Base-by-base conservation (phyloP, 2,113 vertebrate genomes). In the Passer montanus region DNA sequence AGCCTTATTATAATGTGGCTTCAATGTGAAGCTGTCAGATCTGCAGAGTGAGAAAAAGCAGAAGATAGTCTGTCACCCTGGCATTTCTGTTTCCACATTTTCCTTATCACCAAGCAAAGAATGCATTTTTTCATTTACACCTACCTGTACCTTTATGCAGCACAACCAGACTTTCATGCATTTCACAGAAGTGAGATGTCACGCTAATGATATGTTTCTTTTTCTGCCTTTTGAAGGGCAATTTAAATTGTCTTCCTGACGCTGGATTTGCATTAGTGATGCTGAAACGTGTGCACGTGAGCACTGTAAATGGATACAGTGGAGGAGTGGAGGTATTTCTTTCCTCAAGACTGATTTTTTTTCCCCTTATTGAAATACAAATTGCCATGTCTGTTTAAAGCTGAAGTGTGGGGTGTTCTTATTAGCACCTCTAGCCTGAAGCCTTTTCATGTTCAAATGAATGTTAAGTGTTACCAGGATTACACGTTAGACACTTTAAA, bases 361-460 rank as follows among this genome's bases (percentile, higher is more conserved):
- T 41, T 7, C 4, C 47, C 49, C 55, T 92, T 84, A 82, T 93
- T 97, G 88, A 95, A 96, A 96, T 95, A 97, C 90, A 94, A 97
- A 97, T 97, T 96, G 68, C 83, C 87, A 11, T 41, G 91, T 94
- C 94, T 77, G 56, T 43, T 95, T 86, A 85, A 85, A 82, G 69
- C 58, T 84, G 87, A 88, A 92, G 79, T 73, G 81, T 28, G 68
- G 41, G 75, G 43, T 95, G 84, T 70, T 96, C 92, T 91, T 90
- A 52, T 96, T 97, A 97, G 77, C 87, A 93, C 93, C 90, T 95
- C 49, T 68, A 70, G 87, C 87, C 69, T 85, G 92, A 94, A 85
- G 72, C 69, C 93, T 94, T 98, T 97, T 97, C 96, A 96, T 97
- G 97, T 98, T 98, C 95, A 97, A 97, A 98, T 97, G 41, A 44